Evolutionary conservation across 2,888 invertebrate species (phyloP).

Genomic region (Hydrotaea diabolus): DNA sequence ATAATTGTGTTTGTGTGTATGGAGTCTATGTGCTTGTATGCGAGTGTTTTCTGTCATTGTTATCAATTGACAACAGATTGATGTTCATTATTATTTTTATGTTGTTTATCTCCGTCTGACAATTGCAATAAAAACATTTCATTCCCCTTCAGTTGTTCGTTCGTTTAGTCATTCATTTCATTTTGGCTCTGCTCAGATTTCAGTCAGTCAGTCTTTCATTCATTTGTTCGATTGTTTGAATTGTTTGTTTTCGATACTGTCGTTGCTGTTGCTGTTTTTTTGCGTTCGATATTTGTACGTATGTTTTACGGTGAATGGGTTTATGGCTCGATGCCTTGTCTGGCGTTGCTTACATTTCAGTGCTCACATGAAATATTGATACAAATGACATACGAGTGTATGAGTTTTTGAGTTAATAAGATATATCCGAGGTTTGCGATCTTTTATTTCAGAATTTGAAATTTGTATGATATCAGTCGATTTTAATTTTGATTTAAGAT

Average conservation of each 20-base stretch:
- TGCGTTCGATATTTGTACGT: background rate
- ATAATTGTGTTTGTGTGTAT: background rate
- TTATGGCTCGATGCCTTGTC: background rate
- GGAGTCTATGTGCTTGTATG: background rate
- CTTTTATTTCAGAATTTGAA: no score
- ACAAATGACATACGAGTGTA: no score
- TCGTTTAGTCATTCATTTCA: background rate
- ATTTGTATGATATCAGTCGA: no score
- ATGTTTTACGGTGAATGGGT: background rate
- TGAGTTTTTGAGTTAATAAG: no score
- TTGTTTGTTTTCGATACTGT: background rate
- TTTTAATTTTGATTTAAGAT: no score
- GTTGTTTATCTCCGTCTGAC: slow-evolving; percentile 46
- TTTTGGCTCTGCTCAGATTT: background rate
- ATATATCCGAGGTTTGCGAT: no score
- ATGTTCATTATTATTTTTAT: slow-evolving; percentile 64
- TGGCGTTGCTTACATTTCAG: no score
- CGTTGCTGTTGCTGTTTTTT: background rate
- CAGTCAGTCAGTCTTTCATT: no score
- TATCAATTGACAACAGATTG: slow-evolving; percentile 63
- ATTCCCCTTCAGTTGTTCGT: background rate
- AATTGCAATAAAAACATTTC: slow-evolving; percentile 56
- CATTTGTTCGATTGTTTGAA: background rate
- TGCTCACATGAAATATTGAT: no score
- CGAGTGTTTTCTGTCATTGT: slow-evolving; percentile 29